These are phyloP conservation scores for Herpailurus yagouaroundi DNA, from an alignment of 2,113 vertebrate genomes.

Conservation along the genomic window DNA sequence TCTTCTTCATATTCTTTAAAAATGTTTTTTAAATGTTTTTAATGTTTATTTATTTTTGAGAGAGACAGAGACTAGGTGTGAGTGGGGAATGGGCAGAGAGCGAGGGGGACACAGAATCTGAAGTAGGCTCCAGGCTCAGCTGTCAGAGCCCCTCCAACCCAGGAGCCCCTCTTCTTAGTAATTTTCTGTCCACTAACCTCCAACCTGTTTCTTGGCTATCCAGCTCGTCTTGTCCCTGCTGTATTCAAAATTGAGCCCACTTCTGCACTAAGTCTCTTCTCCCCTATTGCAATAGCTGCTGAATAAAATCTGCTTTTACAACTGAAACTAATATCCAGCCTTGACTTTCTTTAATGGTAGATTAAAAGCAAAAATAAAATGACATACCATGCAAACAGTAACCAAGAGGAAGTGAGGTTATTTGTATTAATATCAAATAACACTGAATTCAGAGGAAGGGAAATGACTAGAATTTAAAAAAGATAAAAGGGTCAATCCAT, in stretches of 20 bases:
- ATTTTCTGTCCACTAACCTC: neutral
- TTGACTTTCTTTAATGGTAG: neutral
- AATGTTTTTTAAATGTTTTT: too few species aligned
- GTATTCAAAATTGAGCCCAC: neutral
- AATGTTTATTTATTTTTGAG: too few species aligned
- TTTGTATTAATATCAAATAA: neutral
- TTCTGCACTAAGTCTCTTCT: neutral
- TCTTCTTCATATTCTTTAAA: neutral
- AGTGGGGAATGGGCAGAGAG: too few species aligned
- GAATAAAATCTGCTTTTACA: neutral
- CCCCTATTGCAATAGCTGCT: neutral
- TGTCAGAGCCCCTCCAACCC: too few species aligned
- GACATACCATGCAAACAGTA: neutral
- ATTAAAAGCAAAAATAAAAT: neutral
- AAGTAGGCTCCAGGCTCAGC: too few species aligned
- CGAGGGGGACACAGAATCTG: too few species aligned
- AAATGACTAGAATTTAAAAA: neutral
- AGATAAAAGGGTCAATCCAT: neutral
- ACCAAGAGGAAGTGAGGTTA: neutral
- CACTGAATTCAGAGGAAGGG: neutral
- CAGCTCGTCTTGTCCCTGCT: neutral
- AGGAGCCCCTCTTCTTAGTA: neutral
- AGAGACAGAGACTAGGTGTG: too few species aligned
- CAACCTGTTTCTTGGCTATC: neutral
- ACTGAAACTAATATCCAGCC: neutral